Evolutionary conservation across 2,888 invertebrate species (phyloP).

Genomic region (Rotaria magnacalcarata): DNA sequence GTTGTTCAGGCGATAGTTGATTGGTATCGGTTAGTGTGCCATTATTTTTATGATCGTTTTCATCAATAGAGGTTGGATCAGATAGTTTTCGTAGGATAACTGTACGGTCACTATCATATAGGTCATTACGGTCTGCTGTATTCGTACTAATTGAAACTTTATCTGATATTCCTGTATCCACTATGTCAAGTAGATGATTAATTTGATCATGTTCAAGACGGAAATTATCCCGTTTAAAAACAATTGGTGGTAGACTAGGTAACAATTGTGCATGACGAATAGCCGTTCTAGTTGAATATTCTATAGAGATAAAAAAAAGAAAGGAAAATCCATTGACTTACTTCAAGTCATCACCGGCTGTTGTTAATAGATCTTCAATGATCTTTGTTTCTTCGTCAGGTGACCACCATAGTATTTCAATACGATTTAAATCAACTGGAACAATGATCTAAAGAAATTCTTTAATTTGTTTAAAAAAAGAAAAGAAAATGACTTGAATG

Average conservation of each 20-base stretch:
- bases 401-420: constrained; percentile 32
- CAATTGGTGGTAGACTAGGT: background rate
- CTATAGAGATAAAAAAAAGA: background rate
- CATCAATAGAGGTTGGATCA: background rate
- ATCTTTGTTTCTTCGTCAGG: background rate
- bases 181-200: background rate
- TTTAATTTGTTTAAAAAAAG: background rate
- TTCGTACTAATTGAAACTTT: background rate
- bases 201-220: background rate
- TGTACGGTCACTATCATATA: constrained; percentile 34
- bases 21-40: background rate
- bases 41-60: background rate
- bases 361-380: constrained; percentile 9
- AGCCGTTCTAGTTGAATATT: background rate
- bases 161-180: background rate
- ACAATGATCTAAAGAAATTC: background rate
- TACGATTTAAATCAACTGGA: constrained; percentile 30
- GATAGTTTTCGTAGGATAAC: background rate
- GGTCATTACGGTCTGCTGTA: background rate
- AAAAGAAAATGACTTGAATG: background rate
- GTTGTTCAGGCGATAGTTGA: background rate
- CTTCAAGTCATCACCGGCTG: constrained; percentile 5
- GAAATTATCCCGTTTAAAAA: constrained; percentile 5
- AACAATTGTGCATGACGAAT: background rate
- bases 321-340: background rate